Evolutionary conservation across 1,140 invertebrate species (phyloP).

Genomic region (Gonioctena quinquepunctata): DNA sequence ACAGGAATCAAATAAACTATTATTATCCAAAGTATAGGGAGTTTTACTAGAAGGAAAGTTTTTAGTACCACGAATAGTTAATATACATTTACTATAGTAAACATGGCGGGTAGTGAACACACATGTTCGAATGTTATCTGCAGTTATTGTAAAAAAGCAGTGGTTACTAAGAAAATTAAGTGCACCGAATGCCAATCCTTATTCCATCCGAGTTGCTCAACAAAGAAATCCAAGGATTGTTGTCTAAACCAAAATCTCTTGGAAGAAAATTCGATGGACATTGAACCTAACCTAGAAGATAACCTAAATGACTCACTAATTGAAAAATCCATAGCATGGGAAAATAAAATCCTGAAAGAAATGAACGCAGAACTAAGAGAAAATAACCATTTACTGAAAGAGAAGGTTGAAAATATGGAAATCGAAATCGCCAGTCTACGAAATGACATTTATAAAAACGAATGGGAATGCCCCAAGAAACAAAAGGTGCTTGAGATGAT

Average conservation of each 20-base stretch:
- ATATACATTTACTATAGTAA: no score
- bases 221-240: background rate
- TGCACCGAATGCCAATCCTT: background rate
- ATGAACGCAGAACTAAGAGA: background rate
- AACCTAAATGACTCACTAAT: background rate
- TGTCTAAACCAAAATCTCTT: background rate
- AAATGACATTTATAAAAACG: background rate
- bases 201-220: conserved; percentile 3
- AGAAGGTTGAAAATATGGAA: background rate
- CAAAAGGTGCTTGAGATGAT: background rate
- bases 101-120: no score
- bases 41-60: no score
- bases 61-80: no score
- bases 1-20: no score
- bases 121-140: no score
- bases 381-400: conserved; percentile 1
- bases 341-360: conserved; percentile 4
- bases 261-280: background rate
- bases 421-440: background rate
- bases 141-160: background rate
- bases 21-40: no score
- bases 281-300: background rate
- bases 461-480: no score
- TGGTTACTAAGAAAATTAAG: background rate
- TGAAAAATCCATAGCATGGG: background rate